Evolutionary conservation across 2,113 vertebrate genomes (phyloP).

Genomic region (Platysternon megacephalum): DNA sequence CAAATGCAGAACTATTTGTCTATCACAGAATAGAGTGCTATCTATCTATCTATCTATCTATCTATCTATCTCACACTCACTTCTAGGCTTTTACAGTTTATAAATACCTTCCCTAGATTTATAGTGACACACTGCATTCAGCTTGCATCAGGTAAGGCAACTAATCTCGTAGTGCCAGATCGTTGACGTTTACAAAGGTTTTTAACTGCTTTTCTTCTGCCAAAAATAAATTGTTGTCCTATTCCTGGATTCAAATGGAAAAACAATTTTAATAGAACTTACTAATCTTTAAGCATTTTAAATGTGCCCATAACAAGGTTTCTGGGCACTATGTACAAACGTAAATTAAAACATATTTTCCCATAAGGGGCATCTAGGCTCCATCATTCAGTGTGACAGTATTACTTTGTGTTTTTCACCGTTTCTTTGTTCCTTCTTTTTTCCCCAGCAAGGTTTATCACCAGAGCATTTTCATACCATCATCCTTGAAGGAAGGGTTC

Average conservation of each 20-base stretch:
- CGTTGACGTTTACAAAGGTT: slow-evolving; percentile 42
- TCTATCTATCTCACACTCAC: not conserved
- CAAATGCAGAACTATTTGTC: slow-evolving; percentile 30
- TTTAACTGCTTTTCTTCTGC: slow-evolving; percentile 44
- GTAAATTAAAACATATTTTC: not conserved
- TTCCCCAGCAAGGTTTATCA: not conserved
- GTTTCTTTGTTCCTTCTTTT: not conserved
- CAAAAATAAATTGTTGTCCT: slow-evolving; percentile 46
- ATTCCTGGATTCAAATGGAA: slow-evolving; percentile 41
- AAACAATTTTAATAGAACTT: not conserved
- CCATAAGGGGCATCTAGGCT: not conserved
- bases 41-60: not conserved
- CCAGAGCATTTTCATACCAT: not conserved
- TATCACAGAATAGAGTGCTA: slow-evolving; percentile 41
- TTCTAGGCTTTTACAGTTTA: slow-evolving; percentile 56
- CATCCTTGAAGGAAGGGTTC: not conserved
- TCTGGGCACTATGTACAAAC: not conserved
- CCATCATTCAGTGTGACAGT: not conserved
- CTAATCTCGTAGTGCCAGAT: slow-evolving; percentile 51
- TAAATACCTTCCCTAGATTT: slow-evolving; percentile 25
- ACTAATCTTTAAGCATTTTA: not conserved
- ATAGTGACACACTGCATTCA: slow-evolving; percentile 18
- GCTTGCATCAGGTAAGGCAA: slow-evolving; percentile 23
- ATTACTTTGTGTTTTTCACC: not conserved
- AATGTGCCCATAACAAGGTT: not conserved